Percentiles rank a stretch among this genome's conserved stretches.
Evolutionary conservation across 2,888 invertebrate species (phyloP).

Genomic region (Polydrusus tereticollis): DNA sequence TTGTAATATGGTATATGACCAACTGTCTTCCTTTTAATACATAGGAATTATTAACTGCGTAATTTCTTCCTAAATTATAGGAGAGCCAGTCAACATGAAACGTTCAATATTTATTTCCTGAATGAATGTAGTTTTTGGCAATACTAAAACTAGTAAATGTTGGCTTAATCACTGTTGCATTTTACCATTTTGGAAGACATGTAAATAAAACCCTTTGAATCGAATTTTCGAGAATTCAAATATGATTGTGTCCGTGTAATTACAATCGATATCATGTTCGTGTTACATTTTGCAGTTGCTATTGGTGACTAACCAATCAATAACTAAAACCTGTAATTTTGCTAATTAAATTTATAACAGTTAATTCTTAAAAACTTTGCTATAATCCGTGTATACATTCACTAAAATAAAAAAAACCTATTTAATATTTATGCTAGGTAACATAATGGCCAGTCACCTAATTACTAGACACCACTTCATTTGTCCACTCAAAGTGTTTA

Average conservation of each 20-base stretch:
- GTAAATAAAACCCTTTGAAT: too few relatives aligned
- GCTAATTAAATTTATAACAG: too few relatives aligned
- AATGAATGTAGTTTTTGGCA: neutral
- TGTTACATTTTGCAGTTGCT: too few relatives aligned
- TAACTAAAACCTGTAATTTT: too few relatives aligned
- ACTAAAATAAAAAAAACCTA: neutral
- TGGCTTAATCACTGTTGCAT: too few relatives aligned
- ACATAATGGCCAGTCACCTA: neutral
- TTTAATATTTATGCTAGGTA: neutral
- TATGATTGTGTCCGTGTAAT: too few relatives aligned
- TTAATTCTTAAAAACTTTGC: too few relatives aligned
- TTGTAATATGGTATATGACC: constrained; percentile 12
- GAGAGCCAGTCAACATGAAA: constrained; percentile 13
- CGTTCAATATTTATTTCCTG: constrained; percentile 5
- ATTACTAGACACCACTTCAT: neutral
- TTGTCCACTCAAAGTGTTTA: neutral
- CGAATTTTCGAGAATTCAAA: too few relatives aligned
- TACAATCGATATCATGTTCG: too few relatives aligned
- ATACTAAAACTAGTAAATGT: neutral
- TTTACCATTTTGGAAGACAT: too few relatives aligned
- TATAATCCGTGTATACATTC: neutral
- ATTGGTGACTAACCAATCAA: too few relatives aligned
- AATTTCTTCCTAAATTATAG: constrained; percentile 23
- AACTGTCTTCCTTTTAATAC: constrained; percentile 28
- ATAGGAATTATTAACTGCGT: constrained; percentile 2